A percentile compares a stretch with the other conserved stretches of the same genome.
Conservation (phyloP, 2,113 vertebrate genomes). For the Engystomops pustulosus region DNA sequence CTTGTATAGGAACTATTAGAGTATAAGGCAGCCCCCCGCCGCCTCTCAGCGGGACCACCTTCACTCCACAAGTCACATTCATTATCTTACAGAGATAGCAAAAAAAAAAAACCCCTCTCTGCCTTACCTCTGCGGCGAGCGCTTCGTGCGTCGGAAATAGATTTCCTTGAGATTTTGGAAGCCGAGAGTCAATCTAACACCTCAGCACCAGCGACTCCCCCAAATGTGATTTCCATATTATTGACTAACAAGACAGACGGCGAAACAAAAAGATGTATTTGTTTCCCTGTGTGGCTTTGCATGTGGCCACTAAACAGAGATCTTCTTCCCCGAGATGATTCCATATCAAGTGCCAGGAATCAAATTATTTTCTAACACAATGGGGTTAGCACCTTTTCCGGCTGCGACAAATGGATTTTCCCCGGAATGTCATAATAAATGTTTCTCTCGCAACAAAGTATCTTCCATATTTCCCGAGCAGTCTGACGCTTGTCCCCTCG, state of each 20-base stretch:
- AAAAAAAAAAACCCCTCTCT: background rate
- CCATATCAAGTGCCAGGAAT: constrained; percentile 64
- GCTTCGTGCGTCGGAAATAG: background rate
- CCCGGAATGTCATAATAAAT: constrained; percentile 61
- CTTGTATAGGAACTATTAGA: constrained; percentile 23
- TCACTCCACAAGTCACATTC: constrained; percentile 22
- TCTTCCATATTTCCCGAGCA: constrained; percentile 33
- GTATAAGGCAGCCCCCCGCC: background rate
- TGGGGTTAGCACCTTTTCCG: constrained; percentile 61
- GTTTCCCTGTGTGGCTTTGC: constrained; percentile 18
- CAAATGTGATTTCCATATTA: background rate
- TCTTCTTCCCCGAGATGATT: constrained; percentile 49
- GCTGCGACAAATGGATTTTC: constrained; percentile 56
- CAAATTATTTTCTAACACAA: constrained; percentile 67
- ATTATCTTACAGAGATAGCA: constrained; percentile 27
- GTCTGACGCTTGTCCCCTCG: constrained; percentile 55
- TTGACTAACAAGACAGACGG: constrained; percentile 52
- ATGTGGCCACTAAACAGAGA: constrained; percentile 43
- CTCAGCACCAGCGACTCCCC: background rate
- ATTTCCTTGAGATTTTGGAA: background rate
- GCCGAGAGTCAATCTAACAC: background rate
- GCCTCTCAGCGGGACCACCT: background rate
- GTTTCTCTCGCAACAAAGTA: constrained; percentile 41
- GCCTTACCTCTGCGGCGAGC: background rate
- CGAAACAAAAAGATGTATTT: constrained; percentile 11